Evolutionary conservation across 2,113 vertebrate species (phyloP), one percentile per base, ranked within the genome.

Genomic region (Ellobius talpinus): DNA sequence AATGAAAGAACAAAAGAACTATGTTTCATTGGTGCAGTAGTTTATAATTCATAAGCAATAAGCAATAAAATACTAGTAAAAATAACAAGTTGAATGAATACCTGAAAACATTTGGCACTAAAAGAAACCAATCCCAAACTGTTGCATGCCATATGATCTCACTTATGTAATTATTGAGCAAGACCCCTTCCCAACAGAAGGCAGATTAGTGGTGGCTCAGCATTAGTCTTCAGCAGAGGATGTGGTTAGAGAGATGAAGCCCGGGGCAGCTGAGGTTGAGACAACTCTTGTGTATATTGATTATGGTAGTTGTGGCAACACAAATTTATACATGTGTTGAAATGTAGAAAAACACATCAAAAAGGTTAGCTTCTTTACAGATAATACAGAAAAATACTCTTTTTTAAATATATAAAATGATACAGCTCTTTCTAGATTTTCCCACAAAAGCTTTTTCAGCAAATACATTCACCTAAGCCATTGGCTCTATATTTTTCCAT

Each of bases 41-140:
- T 47, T 63, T 36, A 31, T 14, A 13, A 85, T 3, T 39, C 33
- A 58, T 50, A 26, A 55, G 68, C 26, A 88, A 68, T 24, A 78
- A 92, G 36, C 16, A 90, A 88, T 63, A 90, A 70, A 68, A 85
- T 23, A 36, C 0, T 50, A 6, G 39, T 68, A 55, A 21, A 31
- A 45, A 33, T 14, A 77, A 82, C 65, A 86, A 90, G 12, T 81
- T 82, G 17, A 14, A 73, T 95, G n/a, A 92, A 95, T 88, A 47
- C 66, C 36, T 52, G 86, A 93, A 87, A 16, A 7, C 52, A 91
- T 77, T 63, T 72, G 3, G 2, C 1, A 90, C 8, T 16, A 33
- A 81, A 93, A 89, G 23, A 74, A 74, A 11, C 14, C 24, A 72
- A 45, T n/a, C 19, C 63, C 58, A 76, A 77, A 95, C 82, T 39